Conservation (phyloP, 2,113 vertebrate species). For the Cyanoderma ruficeps region DNA sequence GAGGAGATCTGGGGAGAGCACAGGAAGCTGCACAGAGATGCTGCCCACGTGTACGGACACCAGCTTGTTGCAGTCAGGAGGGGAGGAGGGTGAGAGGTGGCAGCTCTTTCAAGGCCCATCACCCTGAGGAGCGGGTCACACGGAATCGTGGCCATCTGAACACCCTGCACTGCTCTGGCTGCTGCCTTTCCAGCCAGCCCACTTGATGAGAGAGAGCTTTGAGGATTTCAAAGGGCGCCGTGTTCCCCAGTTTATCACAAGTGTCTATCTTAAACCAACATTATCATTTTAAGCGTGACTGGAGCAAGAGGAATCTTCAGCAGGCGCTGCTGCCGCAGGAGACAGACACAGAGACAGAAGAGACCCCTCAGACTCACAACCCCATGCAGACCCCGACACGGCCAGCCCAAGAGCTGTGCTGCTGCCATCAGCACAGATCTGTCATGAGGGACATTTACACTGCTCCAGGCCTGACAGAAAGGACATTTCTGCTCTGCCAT, state of each 20-base stretch:
- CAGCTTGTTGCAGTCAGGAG: not conserved
- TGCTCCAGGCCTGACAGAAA: slow-evolving; percentile 21
- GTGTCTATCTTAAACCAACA: slow-evolving; percentile 59
- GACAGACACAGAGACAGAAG: not conserved
- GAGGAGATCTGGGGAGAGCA: not conserved
- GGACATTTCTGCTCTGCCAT: slow-evolving; percentile 27
- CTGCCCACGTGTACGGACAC: not conserved
- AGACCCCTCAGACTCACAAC: not conserved
- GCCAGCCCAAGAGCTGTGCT: not conserved
- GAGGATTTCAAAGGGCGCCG: slow-evolving; percentile 26
- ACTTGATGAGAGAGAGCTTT: slow-evolving; percentile 23
- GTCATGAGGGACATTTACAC: slow-evolving; percentile 33
- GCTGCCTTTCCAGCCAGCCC: not conserved
- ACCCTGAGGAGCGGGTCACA: not conserved
- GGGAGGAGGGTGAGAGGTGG: not conserved
- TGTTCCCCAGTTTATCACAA: slow-evolving; percentile 44
- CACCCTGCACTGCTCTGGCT: not conserved
- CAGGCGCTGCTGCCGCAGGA: not conserved
- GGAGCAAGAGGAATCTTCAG: not conserved
- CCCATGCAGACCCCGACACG: not conserved
- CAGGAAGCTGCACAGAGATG: not conserved
- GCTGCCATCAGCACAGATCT: slow-evolving; percentile 23
- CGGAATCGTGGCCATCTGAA: accelerated
- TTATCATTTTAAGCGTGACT: slow-evolving; percentile 54
- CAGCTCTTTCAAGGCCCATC: not conserved